Evolutionary conservation across 2,797 vertebrate genomes (phyloP).

Genomic region (Sebastes aleutianus): DNA sequence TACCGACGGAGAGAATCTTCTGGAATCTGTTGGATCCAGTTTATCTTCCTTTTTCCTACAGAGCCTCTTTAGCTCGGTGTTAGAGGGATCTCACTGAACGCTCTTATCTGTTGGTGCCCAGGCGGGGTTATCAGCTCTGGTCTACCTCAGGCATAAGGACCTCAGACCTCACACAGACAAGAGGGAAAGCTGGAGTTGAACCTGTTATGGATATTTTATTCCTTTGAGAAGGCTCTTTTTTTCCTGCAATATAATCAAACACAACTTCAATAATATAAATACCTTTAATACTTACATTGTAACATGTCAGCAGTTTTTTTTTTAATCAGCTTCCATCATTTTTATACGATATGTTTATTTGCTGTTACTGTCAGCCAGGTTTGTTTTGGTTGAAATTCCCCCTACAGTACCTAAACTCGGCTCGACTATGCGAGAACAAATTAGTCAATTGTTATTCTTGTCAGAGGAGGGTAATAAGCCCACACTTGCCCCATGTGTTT

Average conservation of each 20-base stretch:
- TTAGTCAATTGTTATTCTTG: conserved; percentile 75
- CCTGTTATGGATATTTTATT: background rate
- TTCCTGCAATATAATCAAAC: background rate
- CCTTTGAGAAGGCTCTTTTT: background rate
- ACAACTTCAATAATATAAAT: background rate
- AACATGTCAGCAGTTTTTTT: conserved; percentile 22
- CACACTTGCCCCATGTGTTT: conserved; percentile 80
- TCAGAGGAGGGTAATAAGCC: conserved; percentile 68
- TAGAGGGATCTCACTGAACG: conserved; percentile 60
- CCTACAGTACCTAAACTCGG: conserved; percentile 45
- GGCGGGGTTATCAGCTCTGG: conserved; percentile 71
- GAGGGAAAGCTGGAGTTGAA: conserved; percentile 20
- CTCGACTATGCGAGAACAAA: conserved; percentile 56
- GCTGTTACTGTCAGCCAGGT: conserved; percentile 31
- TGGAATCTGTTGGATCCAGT: conserved; percentile 57
- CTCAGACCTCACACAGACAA: conserved; percentile 70
- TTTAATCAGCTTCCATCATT: background rate
- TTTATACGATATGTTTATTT: conserved; percentile 33
- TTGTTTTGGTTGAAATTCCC: conserved; percentile 54
- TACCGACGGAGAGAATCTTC: conserved; percentile 30
- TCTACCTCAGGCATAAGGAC: conserved; percentile 58
- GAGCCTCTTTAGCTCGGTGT: conserved; percentile 58
- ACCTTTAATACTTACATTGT: background rate
- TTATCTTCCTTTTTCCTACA: conserved; percentile 64
- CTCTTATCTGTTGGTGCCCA: conserved; percentile 70